Conservation (phyloP, 2,797 vertebrate genomes). For the Coluber constrictor region DNA sequence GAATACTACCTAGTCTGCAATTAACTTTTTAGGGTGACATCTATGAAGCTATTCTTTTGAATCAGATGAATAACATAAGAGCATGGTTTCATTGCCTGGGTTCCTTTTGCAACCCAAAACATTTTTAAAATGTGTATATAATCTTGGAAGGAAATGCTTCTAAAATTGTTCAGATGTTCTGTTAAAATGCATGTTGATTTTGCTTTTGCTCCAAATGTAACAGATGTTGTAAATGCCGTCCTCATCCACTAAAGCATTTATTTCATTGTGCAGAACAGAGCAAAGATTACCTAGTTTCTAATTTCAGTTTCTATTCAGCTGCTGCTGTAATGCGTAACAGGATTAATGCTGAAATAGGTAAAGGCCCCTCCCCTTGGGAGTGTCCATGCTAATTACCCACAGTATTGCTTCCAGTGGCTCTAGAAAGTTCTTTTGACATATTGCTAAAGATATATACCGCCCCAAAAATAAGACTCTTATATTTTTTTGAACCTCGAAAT, state of each 20-base stretch:
- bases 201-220: not conserved
- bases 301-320: not conserved
- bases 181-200: not conserved
- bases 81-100: not conserved
- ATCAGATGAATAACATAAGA: not conserved
- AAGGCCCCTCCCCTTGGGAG: not conserved
- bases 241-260: not conserved
- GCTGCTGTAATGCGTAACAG: not conserved
- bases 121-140: not conserved
- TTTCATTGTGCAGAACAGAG: not conserved
- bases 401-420: not conserved
- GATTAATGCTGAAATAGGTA: not conserved
- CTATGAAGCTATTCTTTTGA: not conserved
- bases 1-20: not conserved
- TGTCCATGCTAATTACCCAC: not conserved
- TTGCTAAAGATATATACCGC: not conserved
- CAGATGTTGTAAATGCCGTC: not conserved
- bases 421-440: not conserved
- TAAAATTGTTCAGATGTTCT: not conserved
- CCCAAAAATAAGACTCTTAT: no score
- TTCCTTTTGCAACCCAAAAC: not conserved
- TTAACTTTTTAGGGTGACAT: not conserved
- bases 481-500: no score
- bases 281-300: not conserved
- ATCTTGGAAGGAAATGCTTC: not conserved